Percentiles rank a stretch among this genome's conserved stretches.
phyloP scores from a whole-genome alignment of 2,113 vertebrate genomes.

The Myrmecobius fasciatus region DNA sequence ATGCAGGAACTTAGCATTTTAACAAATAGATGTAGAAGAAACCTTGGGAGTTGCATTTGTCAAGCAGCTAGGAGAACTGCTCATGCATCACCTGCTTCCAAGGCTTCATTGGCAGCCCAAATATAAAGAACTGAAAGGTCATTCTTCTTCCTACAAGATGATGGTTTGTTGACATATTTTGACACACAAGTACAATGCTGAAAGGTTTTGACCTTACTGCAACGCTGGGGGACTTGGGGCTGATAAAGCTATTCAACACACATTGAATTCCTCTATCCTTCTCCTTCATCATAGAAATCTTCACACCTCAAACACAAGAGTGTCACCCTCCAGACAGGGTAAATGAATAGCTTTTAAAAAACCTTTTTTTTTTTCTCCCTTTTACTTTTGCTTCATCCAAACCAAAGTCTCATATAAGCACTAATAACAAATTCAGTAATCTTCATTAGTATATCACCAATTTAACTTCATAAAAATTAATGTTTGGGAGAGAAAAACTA shows the following conservation, averaged over 20 bases:
- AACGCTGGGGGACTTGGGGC: constrained; percentile 77
- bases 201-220: constrained; percentile 86
- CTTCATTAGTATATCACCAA: not conserved
- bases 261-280: constrained; percentile 64
- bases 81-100: constrained; percentile 84
- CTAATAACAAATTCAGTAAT: constrained; percentile 52
- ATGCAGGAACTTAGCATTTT: constrained; percentile 71
- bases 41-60: constrained; percentile 84
- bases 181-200: constrained; percentile 85
- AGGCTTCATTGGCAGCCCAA: constrained; percentile 80
- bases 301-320: not conserved
- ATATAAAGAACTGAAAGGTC: constrained; percentile 87
- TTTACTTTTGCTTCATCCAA: constrained; percentile 5
- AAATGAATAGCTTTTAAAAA: constrained; percentile 33
- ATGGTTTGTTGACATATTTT: constrained; percentile 91
- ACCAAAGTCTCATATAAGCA: constrained; percentile 31
- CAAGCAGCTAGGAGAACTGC: constrained; percentile 80
- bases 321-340: constrained; percentile 7
- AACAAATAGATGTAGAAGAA: constrained; percentile 78
- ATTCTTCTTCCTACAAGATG: constrained; percentile 85
- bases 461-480: constrained; percentile 24
- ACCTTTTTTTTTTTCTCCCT: not conserved
- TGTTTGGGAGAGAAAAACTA: constrained; percentile 50
- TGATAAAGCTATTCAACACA: constrained; percentile 67
- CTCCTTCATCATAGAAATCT: constrained; percentile 21